Evolutionary conservation across 2,113 vertebrate genomes (phyloP).

Genomic region (Lynx canadensis): DNA sequence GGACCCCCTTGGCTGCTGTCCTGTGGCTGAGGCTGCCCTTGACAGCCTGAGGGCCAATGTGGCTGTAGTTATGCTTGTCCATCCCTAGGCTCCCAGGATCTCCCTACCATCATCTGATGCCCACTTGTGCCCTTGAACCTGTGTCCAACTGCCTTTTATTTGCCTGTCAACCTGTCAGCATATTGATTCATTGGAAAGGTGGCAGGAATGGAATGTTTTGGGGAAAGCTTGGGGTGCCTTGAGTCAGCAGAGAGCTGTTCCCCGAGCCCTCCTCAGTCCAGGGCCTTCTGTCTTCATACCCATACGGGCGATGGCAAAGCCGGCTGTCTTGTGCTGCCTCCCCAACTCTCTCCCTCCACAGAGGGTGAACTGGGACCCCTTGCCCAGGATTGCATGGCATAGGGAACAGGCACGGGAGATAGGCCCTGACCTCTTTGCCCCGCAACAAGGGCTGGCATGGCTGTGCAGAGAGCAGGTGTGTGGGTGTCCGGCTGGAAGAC

Average conservation of each 20-base stretch:
- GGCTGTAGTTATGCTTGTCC: neutral
- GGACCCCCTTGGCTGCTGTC: too few species aligned
- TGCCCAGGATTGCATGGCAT: neutral
- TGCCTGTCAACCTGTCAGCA: neutral
- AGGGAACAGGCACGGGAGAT: neutral
- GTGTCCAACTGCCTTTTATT: neutral
- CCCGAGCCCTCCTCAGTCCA: fast-evolving
- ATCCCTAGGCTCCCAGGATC: neutral
- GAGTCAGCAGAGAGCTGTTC: too few species aligned
- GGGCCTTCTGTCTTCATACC: too few species aligned
- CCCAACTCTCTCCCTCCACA: neutral
- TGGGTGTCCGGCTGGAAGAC: neutral
- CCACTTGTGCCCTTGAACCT: neutral
- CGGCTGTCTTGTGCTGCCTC: neutral
- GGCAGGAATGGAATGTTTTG: neutral
- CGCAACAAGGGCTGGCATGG: fast-evolving
- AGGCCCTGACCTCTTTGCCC: neutral
- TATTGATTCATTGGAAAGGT: neutral
- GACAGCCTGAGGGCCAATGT: fast-evolving
- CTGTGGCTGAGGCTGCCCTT: neutral
- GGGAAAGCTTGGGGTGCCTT: neutral
- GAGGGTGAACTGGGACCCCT: neutral
- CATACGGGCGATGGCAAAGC: neutral
- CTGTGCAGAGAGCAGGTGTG: neutral
- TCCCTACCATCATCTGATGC: neutral